Percentiles rank a stretch among this genome's conserved stretches.
Conservation (phyloP, 2,113 vertebrate genomes). For the Antechinus stuartii region DNA sequence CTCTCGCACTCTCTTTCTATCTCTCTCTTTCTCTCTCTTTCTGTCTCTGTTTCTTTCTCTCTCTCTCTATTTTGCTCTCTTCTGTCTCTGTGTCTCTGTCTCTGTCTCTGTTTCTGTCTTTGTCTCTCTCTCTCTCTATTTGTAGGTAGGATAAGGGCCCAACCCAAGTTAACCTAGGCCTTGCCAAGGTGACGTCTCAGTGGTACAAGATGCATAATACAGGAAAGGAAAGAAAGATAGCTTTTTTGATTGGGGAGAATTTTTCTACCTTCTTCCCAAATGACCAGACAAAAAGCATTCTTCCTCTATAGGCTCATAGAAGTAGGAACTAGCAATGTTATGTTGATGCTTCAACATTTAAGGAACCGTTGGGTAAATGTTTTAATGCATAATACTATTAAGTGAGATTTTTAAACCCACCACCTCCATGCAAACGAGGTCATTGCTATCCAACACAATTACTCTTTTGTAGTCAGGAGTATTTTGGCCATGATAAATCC, state of each 20-base stretch:
- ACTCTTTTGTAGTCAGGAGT: not conserved
- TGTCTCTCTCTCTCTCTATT: not conserved
- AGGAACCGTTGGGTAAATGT: not conserved
- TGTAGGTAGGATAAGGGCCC: not conserved
- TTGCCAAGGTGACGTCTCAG: conserved; percentile 21
- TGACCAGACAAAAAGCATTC: not conserved
- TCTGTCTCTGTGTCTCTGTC: too few species aligned
- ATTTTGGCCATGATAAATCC: not conserved
- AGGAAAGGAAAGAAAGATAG: not conserved
- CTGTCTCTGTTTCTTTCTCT: too few species aligned
- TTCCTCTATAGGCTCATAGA: not conserved
- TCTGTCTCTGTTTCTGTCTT: too few species aligned
- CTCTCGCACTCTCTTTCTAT: not conserved
- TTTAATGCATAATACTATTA: not conserved
- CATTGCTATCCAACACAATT: not conserved
- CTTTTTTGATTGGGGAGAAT: conserved; percentile 13
- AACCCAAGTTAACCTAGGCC: not conserved
- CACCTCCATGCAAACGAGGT: not conserved
- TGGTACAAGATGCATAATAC: not conserved
- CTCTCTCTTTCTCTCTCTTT: too few species aligned
- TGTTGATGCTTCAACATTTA: not conserved
- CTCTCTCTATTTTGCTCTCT: too few species aligned
- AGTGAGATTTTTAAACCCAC: not conserved
- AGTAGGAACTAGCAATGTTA: not conserved
- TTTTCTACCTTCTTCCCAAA: not conserved